Evolutionary conservation across 2,888 invertebrate genomes (phyloP).

Genomic region (Synanthedon vespiformis): DNA sequence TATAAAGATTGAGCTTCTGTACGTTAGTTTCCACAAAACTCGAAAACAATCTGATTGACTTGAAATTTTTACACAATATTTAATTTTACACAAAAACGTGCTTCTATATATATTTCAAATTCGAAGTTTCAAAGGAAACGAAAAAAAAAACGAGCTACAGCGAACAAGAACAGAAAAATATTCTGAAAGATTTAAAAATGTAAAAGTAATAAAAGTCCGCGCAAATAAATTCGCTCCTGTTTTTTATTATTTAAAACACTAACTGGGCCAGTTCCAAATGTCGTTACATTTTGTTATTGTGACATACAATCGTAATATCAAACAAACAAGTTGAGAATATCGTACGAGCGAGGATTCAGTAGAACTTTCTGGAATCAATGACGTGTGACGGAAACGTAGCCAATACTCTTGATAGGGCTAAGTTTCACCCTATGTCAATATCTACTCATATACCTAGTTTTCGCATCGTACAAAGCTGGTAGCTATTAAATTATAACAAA

Average conservation of each 20-base stretch:
- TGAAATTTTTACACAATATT: too few relatives aligned
- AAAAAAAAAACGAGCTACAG: too few relatives aligned
- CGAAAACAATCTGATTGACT: too few relatives aligned
- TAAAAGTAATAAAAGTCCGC: too few relatives aligned
- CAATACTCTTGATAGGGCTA: background rate
- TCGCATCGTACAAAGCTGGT: too few relatives aligned
- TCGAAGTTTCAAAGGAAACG: too few relatives aligned
- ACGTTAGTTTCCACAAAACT: too few relatives aligned
- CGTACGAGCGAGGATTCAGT: background rate
- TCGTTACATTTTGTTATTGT: background rate
- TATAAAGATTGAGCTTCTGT: too few relatives aligned
- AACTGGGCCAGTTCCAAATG: background rate
- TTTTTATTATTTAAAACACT: background rate
- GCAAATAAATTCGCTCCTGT: background rate
- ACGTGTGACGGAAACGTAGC: conserved; percentile 1
- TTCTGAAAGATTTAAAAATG: background rate
- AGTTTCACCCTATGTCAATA: background rate
- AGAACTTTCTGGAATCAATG: conserved; percentile 3
- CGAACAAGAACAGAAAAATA: too few relatives aligned
- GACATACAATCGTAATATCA: background rate
- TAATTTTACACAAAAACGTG: too few relatives aligned
- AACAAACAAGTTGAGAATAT: background rate
- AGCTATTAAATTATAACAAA: too few relatives aligned
- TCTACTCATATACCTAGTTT: background rate
- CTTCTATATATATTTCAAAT: too few relatives aligned